A percentile compares a stretch with the other conserved stretches of the same genome.
phyloP scores from a whole-genome alignment of 2,888 invertebrate genomes.

The Sphinx pinastri region DNA sequence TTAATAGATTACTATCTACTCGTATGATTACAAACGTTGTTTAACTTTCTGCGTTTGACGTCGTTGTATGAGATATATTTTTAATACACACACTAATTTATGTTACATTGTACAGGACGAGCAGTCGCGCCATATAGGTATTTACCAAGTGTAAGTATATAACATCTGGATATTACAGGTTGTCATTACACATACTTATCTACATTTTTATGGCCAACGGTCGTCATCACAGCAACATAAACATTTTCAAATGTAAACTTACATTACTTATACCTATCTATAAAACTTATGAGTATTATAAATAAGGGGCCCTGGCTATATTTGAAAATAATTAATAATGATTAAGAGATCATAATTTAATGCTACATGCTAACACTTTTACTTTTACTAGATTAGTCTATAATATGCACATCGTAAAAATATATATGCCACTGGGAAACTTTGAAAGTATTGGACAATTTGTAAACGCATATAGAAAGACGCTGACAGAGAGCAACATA shows the following conservation, averaged over 20 bases:
- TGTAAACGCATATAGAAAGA: slow-evolving; percentile 18
- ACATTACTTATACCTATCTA: slow-evolving; percentile 52
- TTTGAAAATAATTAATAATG: slow-evolving; percentile 82
- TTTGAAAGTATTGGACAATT: slow-evolving; percentile 26
- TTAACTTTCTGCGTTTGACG: slow-evolving; percentile 27
- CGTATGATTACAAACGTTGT: slow-evolving; percentile 17
- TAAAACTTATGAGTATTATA: slow-evolving; percentile 83
- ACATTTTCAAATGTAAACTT: slow-evolving; percentile 57
- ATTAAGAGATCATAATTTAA: slow-evolving; percentile 84
- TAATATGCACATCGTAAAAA: slow-evolving; percentile 71
- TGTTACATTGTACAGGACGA: slow-evolving; percentile 13
- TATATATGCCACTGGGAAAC: slow-evolving; percentile 73
- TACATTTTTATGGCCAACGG: slow-evolving; percentile 42
- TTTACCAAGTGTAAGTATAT: not conserved
- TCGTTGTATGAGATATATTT: slow-evolving; percentile 22
- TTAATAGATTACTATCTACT: slow-evolving; percentile 30
- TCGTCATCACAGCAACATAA: slow-evolving; percentile 61
- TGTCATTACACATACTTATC: slow-evolving; percentile 37
- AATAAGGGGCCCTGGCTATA: slow-evolving; percentile 74
- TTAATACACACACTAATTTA: slow-evolving; percentile 22
- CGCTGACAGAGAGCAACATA: slow-evolving; percentile 29
- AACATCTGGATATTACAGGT: slow-evolving; percentile 34
- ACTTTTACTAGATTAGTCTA: slow-evolving; percentile 73
- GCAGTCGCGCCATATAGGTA: slow-evolving; percentile 5
- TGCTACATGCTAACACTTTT: slow-evolving; percentile 73